Evolutionary conservation across 35 echinoderm and acorn worm species (phyloP).

Genomic region (Strongylocentrotus purpuratus): DNA sequence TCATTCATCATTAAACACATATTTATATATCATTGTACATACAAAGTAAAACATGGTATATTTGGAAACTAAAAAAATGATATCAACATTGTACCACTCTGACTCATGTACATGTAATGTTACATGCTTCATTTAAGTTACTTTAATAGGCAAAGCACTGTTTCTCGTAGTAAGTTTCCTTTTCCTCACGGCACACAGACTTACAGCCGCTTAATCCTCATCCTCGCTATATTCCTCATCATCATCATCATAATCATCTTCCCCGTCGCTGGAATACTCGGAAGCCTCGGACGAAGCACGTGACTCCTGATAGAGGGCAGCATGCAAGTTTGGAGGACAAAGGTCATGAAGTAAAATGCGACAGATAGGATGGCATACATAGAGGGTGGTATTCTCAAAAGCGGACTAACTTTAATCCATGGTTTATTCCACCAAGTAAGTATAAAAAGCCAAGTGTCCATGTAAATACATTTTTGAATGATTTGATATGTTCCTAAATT

Average conservation of each 20-base stretch:
- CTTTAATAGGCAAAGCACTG: no score
- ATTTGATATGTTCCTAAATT: no score
- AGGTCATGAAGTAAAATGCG: not conserved
- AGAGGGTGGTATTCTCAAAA: not conserved
- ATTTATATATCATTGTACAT: not conserved
- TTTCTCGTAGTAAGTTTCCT: not conserved
- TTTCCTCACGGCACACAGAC: not conserved
- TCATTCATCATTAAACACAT: not conserved
- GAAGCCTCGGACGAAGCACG: constrained; percentile 25
- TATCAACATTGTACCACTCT: no score
- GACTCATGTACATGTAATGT: no score
- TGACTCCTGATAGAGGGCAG: constrained; percentile 35
- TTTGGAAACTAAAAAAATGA: no score
- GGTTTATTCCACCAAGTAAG: no score
- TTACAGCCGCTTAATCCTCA: not conserved
- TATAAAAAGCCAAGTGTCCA: no score
- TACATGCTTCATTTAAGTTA: no score
- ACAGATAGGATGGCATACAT: not conserved
- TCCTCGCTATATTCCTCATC: not conserved
- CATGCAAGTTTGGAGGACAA: not conserved
- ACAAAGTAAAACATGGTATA: not conserved
- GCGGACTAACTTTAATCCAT: no score
- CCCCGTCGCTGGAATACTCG: constrained; percentile 40
- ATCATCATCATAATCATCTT: constrained; percentile 19
- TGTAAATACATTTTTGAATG: no score